phyloP scores from a whole-genome alignment of 2,797 vertebrate species.

The Telmatherina bonti region DNA sequence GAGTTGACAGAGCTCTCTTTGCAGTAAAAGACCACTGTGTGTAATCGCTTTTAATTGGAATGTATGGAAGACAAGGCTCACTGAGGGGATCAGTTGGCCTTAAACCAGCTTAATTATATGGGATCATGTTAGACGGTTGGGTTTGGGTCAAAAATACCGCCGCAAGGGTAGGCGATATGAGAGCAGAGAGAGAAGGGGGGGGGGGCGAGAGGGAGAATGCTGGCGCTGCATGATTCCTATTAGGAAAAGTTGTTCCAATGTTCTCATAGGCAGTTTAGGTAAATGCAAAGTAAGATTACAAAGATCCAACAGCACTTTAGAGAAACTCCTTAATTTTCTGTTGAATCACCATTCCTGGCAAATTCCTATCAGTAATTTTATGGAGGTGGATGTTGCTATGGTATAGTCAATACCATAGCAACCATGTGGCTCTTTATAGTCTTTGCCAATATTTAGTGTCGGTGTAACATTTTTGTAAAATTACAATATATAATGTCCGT shows the following conservation, averaged over 20 bases:
- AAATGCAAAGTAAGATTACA: conserved; percentile 3
- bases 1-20: conserved; percentile 70
- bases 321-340: conserved; percentile 21
- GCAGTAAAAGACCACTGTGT: conserved; percentile 70
- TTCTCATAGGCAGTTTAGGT: not conserved
- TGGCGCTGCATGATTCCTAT: conserved; percentile 31
- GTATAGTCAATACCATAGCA: not conserved
- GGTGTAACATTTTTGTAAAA: conserved; percentile 3
- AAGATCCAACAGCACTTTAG: conserved; percentile 6
- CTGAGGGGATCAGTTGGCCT: conserved; percentile 71
- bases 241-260: conserved; percentile 35
- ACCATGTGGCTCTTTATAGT: conserved; percentile 28
- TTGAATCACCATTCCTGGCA: conserved; percentile 3
- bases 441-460: conserved; percentile 18
- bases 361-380: conserved; percentile 29
- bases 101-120: conserved; percentile 76
- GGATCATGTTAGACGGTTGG: conserved; percentile 70
- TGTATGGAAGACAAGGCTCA: conserved; percentile 73
- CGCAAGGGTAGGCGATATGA: conserved; percentile 39
- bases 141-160: conserved; percentile 50
- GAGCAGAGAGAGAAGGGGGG: conserved; percentile 13
- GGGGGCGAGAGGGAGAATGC: conserved; percentile 17
- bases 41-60: conserved; percentile 79
- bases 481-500: not conserved
- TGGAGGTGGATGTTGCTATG: conserved; percentile 20